These are phyloP conservation scores for Pterostichus niger DNA, from an alignment of 2,888 invertebrate species.

Conservation along the genomic window DNA sequence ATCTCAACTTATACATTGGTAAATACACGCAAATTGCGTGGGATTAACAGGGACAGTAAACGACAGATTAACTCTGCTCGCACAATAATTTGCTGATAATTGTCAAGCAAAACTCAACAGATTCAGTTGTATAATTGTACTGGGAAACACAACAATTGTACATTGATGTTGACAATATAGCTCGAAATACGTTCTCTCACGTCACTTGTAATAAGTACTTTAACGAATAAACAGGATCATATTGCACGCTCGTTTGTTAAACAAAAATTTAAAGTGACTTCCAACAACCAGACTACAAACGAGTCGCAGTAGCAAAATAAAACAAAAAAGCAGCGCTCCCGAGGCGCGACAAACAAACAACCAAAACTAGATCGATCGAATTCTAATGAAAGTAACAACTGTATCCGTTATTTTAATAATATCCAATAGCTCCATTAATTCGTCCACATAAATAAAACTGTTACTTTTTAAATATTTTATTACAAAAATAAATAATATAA, in stretches of 20 bases:
- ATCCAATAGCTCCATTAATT: slow-evolving; percentile 44
- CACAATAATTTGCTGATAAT: slow-evolving; percentile 55
- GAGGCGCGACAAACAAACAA: slow-evolving; percentile 37
- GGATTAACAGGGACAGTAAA: slow-evolving; percentile 29
- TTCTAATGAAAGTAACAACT: slow-evolving; percentile 63
- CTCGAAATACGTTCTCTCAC: slow-evolving; percentile 32
- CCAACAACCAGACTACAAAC: background rate
- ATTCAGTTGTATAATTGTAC: slow-evolving; percentile 46
- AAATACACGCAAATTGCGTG: slow-evolving; percentile 51
- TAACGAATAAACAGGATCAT: slow-evolving; percentile 32
- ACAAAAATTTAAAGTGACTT: slow-evolving; percentile 39
- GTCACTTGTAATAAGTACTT: slow-evolving; percentile 33
- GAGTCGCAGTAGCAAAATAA: slow-evolving; percentile 19
- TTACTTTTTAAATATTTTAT: slow-evolving; percentile 52
- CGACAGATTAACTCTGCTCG: slow-evolving; percentile 32
- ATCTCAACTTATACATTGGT: slow-evolving; percentile 10
- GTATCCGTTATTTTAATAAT: slow-evolving; percentile 58
- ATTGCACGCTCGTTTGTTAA: slow-evolving; percentile 47
- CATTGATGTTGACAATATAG: slow-evolving; percentile 38
- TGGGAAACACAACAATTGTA: slow-evolving; percentile 46
- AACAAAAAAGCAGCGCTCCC: slow-evolving; percentile 33
- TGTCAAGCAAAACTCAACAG: slow-evolving; percentile 53
- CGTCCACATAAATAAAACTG: slow-evolving; percentile 24
- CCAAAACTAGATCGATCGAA: slow-evolving; percentile 60
- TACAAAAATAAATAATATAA: slow-evolving; percentile 21